Base-by-base conservation (phyloP, 1,140 invertebrate genomes). In the Mamestra configurata region DNA sequence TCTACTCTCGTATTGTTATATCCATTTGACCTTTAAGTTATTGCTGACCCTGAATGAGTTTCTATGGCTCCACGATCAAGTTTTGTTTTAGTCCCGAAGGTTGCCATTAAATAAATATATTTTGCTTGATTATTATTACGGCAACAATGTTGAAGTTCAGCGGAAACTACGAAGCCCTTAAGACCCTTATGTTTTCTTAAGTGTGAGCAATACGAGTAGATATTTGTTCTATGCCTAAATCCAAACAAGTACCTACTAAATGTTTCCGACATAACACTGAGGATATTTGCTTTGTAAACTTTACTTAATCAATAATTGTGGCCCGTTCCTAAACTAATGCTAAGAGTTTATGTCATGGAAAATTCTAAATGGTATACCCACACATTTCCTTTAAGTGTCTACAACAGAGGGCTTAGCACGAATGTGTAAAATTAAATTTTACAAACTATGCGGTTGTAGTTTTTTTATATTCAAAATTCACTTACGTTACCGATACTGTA, bases 111-210 rank as follows among this genome's bases (percentile, higher is more conserved):
- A 35, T 64, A 64, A 24, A 53, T 49, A 49, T 13, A 22, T 27
- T 59, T 59, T 59, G 6, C 55, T 59, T 59, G 24, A 31, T 24
- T 31, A 22, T 59, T 59, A 59, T 59, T 15, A 31, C 55, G 8
- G 55, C 24, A 59, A 59, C 55, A 59, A 13, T 59, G 55, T 59
- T 59, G 13, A 31, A 59, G 11, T 49, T 37, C 37, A 35, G 59
- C n/a, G n/a, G 15, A n/a, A 64, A 64, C 31, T 37, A 18, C 5
- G 18, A 61, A 61, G 57, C 57, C 31, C 27, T n/a, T 18, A 35
- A 18, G 31, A 61, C 31, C 59, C n/a, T n/a, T 40, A 40, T 5
- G 35, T 66, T 66, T 22, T 66, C 35, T 66, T 66, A 66, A 66
- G 8, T 20, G 35, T 40, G 7, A 40, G 31, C 11, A 55, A 8